Evolutionary conservation across 2,113 vertebrate genomes (phyloP).

Genomic region (Gobiocypris rarus): DNA sequence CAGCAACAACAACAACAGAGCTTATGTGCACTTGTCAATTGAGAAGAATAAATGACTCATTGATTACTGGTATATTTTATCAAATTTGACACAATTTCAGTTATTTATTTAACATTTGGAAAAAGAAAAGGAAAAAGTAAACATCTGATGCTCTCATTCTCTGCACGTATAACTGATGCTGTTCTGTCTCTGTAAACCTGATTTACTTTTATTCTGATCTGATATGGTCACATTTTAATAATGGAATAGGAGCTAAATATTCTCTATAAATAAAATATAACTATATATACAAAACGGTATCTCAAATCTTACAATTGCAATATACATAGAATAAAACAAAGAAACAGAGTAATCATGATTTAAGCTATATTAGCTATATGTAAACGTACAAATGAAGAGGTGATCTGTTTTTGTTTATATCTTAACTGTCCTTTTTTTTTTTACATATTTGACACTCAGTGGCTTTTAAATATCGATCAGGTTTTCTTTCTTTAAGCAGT

Average conservation of each 20-base stretch:
- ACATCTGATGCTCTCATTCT: not conserved
- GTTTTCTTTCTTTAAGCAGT: not conserved
- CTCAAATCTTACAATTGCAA: conserved; percentile 35
- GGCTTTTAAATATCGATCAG: not conserved
- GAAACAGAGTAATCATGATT: not conserved
- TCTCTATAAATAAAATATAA: conserved; percentile 53
- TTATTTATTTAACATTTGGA: not conserved
- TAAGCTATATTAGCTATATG: conserved; percentile 3
- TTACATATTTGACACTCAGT: not conserved
- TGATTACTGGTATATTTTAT: not conserved
- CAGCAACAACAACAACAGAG: not conserved
- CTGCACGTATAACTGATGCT: conserved; percentile 4
- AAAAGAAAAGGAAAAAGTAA: not conserved
- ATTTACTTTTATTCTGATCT: not conserved
- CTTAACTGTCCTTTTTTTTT: not conserved
- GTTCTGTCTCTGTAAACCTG: not conserved
- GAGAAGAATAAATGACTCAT: not conserved
- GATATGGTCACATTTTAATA: conserved; percentile 17
- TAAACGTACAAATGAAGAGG: conserved; percentile 5
- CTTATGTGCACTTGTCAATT: not conserved
- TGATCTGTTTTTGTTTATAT: not conserved
- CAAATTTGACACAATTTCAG: not conserved
- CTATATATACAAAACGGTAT: conserved; percentile 50
- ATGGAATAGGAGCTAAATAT: conserved; percentile 7
- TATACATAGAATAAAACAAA: conserved; percentile 11